Base-by-base conservation (phyloP, 2,888 invertebrate genomes). In the Amphipyra tragopoginis region DNA sequence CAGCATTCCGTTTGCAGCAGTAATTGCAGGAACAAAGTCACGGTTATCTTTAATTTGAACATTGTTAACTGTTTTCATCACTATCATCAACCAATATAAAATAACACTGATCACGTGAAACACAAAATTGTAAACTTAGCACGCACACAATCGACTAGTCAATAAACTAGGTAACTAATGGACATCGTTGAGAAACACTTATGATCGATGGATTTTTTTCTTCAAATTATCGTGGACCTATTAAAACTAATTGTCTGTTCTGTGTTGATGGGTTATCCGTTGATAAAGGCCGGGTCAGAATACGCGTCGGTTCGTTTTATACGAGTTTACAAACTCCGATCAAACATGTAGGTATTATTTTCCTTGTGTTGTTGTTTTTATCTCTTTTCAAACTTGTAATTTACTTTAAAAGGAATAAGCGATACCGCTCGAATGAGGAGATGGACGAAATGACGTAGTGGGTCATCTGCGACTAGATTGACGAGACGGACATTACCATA, bases 401-500 rank as follows among this genome's bases (percentile, higher is more conserved):
- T 67, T 58, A 65, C 43, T 52, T 68, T 56, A 51, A 63, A 54
- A 65, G 57, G 36, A 55, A 63, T 72, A 62, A 60, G 47, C 44
- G 71, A 52, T 66, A 75, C 62, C 55, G 59, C 60, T 71, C 45
- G 53, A 38, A 56, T 52, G 67, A 65, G 56, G 55, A 75, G 65
- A 67, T 75, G 69, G 57, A 70, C 67, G n/a, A 62, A 66, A 44
- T 76, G 73, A 76, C 77, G 65, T 64, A 55, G 57, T 51, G 44
- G 62, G 69, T 81, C 77, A 75, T 70, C 75, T 65, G 55, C 67
- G 67, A 74, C 70, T 76, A 72, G 81, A 77, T 79, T 79, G 79
- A 73, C 68, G 59, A 80, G 67, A 55, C 65, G 48, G 65, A 74
- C 62, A 79, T 81, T 82, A 79, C 49, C 77, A 80, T 81, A 85